These are phyloP conservation scores for Montipora foliosa DNA, from an alignment of 64 coral and sea anemone genomes.

Conservation along the genomic window DNA sequence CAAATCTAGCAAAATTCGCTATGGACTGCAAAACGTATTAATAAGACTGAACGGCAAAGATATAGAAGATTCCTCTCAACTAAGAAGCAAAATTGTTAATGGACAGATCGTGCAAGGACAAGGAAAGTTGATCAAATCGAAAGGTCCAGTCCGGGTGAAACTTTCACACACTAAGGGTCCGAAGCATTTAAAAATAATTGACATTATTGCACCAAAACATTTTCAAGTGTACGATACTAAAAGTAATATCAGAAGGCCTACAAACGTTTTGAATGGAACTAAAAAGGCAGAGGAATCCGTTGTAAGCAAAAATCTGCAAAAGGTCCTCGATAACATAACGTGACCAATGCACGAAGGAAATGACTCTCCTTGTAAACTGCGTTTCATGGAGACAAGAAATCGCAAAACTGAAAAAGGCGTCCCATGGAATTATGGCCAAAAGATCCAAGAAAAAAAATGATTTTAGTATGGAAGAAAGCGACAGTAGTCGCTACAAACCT, in stretches of 20 bases:
- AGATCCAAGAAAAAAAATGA: too few relatives aligned
- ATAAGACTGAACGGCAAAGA: constrained; percentile 88
- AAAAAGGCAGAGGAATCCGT: background rate
- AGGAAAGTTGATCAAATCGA: constrained; percentile 90
- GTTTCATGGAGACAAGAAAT: too few relatives aligned
- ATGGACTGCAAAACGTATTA: constrained; percentile 65
- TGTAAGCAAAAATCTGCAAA: background rate
- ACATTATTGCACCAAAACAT: constrained; percentile 81
- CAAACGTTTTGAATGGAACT: background rate
- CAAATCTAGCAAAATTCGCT: background rate
- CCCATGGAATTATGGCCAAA: too few relatives aligned
- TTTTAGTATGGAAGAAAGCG: too few relatives aligned
- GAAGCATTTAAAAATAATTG: constrained; percentile 81
- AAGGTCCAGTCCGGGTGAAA: constrained; percentile 81
- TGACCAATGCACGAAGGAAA: background rate
- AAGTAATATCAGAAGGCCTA: constrained; percentile 69
- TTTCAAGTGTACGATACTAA: constrained; percentile 80
- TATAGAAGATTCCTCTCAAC: constrained; percentile 74
- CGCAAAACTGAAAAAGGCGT: too few relatives aligned
- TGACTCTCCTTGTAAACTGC: background rate
- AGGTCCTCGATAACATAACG: background rate
- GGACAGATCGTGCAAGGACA: constrained; percentile 80
- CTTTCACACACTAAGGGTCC: constrained; percentile 78
- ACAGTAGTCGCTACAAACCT: too few relatives aligned
- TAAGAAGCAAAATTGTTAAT: constrained; percentile 82